A percentile compares a stretch with the other conserved stretches of the same genome.
These are phyloP conservation scores for Anisognathus igniventris DNA, from an alignment of 2,797 vertebrate genomes.

Conservation along the genomic window DNA sequence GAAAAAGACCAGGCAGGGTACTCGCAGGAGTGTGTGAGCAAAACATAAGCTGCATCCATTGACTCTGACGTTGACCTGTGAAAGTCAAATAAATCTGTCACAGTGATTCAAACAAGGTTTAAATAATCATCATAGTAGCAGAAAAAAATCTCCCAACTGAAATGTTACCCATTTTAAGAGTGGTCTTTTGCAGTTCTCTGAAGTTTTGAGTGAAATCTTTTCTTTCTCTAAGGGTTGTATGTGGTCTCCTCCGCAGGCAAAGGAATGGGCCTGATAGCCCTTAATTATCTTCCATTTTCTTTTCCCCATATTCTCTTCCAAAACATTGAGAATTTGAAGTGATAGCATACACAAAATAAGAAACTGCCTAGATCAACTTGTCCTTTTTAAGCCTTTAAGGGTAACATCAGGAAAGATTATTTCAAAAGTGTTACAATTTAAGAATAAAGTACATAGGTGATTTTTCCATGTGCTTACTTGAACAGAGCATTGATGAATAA, in stretches of 20 bases:
- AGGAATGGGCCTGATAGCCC: neutral
- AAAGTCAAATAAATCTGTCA: conserved; percentile 47
- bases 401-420: neutral
- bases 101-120: conserved; percentile 18
- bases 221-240: neutral
- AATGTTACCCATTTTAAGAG: conserved; percentile 11
- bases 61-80: conserved; percentile 22
- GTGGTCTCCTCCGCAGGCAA: neutral
- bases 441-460: neutral
- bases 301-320: neutral
- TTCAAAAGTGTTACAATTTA: neutral
- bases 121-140: conserved; percentile 19
- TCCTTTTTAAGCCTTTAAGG: neutral
- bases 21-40: neutral
- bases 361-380: neutral
- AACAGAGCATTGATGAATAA: neutral
- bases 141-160: neutral
- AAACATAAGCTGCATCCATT: conserved; percentile 43
- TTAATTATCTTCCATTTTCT: neutral
- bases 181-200: conserved; percentile 31
- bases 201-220: neutral
- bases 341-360: neutral
- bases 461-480: neutral
- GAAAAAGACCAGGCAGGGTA: conserved; percentile 19
- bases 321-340: neutral